Percentiles rank a stretch among this genome's conserved stretches.
Evolutionary conservation across 2,113 vertebrate genomes (phyloP).

Genomic region (Dicentrarchus labrax): DNA sequence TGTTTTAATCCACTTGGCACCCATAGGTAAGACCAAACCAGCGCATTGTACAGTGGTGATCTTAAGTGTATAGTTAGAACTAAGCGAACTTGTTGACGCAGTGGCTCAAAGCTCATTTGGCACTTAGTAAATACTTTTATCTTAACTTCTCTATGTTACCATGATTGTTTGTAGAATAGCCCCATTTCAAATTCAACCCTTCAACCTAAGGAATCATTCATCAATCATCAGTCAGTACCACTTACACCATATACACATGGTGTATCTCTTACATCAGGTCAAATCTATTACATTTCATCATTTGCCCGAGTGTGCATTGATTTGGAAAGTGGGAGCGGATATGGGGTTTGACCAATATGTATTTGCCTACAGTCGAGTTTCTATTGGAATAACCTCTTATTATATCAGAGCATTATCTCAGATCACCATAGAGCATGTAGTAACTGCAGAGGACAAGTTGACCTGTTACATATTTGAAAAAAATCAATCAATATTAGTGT

Average conservation of each 20-base stretch:
- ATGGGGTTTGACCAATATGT: constrained; percentile 2
- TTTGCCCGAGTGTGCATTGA: constrained; percentile 46
- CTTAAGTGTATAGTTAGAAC: constrained; percentile 29
- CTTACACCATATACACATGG: not conserved
- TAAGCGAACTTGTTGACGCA: constrained; percentile 15
- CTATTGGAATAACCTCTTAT: constrained; percentile 36
- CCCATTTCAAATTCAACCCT: not conserved
- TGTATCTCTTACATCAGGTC: not conserved
- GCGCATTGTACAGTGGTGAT: not conserved
- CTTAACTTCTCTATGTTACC: constrained; percentile 11
- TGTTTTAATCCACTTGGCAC: constrained; percentile 64
- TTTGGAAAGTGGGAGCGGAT: constrained; percentile 30
- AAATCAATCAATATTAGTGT: constrained; percentile 12
- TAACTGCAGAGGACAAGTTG: constrained; percentile 44
- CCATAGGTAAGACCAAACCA: constrained; percentile 18
- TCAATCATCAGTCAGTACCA: not conserved
- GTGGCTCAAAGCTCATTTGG: constrained; percentile 21
- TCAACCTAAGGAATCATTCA: not conserved
- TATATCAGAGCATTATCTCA: constrained; percentile 65
- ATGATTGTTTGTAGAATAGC: not conserved
- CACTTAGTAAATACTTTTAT: not conserved
- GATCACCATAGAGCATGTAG: constrained; percentile 27
- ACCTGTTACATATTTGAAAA: constrained; percentile 44
- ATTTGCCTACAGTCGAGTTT: constrained; percentile 39
- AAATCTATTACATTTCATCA: not conserved